These are phyloP conservation scores for Drosophila simulans DNA, from an alignment of 1,140 invertebrate species.

Conservation along the genomic window DNA sequence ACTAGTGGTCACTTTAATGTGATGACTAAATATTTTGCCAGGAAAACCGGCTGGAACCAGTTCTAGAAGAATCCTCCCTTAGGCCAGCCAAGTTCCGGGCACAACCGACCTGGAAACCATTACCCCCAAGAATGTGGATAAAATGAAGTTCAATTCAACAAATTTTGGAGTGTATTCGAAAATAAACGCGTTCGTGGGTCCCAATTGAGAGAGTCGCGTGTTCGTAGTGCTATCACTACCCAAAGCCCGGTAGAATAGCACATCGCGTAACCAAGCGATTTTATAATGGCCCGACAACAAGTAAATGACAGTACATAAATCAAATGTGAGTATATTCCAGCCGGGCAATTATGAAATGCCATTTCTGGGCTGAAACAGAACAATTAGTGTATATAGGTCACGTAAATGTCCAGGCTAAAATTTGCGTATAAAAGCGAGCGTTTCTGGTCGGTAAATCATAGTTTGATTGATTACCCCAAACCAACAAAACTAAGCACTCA, in stretches of 20 bases:
- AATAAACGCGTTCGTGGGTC: conserved; percentile 43
- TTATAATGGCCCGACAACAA: conserved; percentile 54
- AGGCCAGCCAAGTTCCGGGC: not conserved
- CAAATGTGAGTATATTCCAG: conserved; percentile 44
- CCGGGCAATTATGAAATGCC: conserved; percentile 59
- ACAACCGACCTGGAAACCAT: conserved; percentile 10
- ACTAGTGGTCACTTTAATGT: too few species aligned
- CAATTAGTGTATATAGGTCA: conserved; percentile 57
- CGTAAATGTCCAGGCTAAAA: conserved; percentile 62
- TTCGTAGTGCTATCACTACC: conserved; percentile 5
- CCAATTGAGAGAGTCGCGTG: conserved; percentile 42
- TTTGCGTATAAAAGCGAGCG: conserved; percentile 66
- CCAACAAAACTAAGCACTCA: conserved; percentile 74
- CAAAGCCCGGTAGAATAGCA: conserved; percentile 40
- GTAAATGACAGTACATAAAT: conserved; percentile 44
- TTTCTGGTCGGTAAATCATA: conserved; percentile 57
- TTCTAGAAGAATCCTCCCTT: not conserved
- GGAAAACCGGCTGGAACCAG: not conserved
- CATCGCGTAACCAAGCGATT: conserved; percentile 75
- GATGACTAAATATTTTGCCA: not conserved
- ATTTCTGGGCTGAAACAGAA: conserved; percentile 36
- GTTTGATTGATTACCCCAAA: conserved; percentile 78
- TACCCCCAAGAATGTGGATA: conserved; percentile 52
- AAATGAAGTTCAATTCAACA: conserved; percentile 16
- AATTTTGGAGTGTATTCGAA: conserved; percentile 17